Evolutionary conservation across 2,113 vertebrate species (phyloP), one percentile per base, ranked within the genome.

Genomic region (Coturnix japonica): DNA sequence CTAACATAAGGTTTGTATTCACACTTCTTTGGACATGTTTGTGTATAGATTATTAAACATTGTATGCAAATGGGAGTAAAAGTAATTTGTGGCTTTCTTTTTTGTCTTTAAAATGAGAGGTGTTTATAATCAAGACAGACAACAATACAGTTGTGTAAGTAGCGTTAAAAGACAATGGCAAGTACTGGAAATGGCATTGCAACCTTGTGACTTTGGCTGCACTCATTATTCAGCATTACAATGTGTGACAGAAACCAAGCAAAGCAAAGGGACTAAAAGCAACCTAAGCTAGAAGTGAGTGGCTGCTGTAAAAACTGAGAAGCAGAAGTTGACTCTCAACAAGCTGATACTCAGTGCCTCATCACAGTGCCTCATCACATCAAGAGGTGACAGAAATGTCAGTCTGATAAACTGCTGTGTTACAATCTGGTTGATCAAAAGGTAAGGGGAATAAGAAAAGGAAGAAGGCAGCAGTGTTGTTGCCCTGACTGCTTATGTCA

Each of bases 341-440:
- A 13, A 72, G 63, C 51, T 90, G 37, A 84, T 90, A 54, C 59
- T 12, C 54, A 63, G 33, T 91, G 81, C 63, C 78, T 80, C 46
- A 70, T 92, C 91, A 47, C 37, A 79, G 33, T 91, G 81, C 63
- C 78, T 80, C 46, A 70, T 92, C 91, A 47, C 37, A 79, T 92
- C 74, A 87, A 31, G 37, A 37, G 53, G 46, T n/a, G 59, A 39
- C 71, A 63, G 77, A 90, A 76, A 33, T 90, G 74, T 85, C 91
- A 90, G 56, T 70, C 65, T 79, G 73, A 76, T 69, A 81, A 95
- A 53, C 28, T 81, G 13, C 41, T 61, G 63, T 25, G 18, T 43
- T 85, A 51, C 33, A 30, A 20, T 3, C 9, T 6, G 17, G 54
- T 22, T 3, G 0, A 70, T 82, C 66, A 89, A 64, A 95, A 84